A percentile compares a stretch with the other conserved stretches of the same genome.
These are phyloP conservation scores for Amphiprion clarkii DNA, from an alignment of 2,797 vertebrate genomes.

Conservation along the genomic window DNA sequence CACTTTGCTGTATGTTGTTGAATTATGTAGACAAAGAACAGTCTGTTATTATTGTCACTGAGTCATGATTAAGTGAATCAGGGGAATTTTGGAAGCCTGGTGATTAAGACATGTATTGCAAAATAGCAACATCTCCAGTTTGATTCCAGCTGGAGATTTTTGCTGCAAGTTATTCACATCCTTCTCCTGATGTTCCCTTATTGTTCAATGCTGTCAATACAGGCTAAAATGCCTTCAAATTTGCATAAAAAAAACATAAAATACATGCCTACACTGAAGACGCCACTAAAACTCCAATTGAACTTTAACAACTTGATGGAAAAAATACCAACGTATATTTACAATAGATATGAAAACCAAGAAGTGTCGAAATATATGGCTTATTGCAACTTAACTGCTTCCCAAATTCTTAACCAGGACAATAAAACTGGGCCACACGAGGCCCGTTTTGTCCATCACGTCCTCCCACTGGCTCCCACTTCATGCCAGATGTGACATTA, in stretches of 20 bases:
- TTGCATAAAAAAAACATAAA: neutral
- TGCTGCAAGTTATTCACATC: neutral
- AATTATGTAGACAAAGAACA: constrained; percentile 2
- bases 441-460: constrained; percentile 2
- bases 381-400: neutral
- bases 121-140: constrained; percentile 11
- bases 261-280: neutral
- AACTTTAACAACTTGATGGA: neutral
- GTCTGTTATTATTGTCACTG: constrained; percentile 8
- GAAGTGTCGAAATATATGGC: constrained; percentile 1
- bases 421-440: constrained; percentile 15
- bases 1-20: neutral
- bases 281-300: neutral
- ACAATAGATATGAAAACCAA: constrained; percentile 9
- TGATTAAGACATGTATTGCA: constrained; percentile 3
- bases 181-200: neutral
- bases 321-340: neutral
- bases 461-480: constrained; percentile 14
- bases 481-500: constrained; percentile 12
- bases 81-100: neutral
- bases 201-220: neutral
- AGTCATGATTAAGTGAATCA: neutral
- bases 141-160: constrained; percentile 3
- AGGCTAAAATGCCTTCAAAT: neutral
- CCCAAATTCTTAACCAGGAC: constrained; percentile 8